Percentiles rank a stretch among this genome's conserved stretches.
Conservation (phyloP, 2,888 invertebrate genomes). For the Drosophila phalerata region DNA sequence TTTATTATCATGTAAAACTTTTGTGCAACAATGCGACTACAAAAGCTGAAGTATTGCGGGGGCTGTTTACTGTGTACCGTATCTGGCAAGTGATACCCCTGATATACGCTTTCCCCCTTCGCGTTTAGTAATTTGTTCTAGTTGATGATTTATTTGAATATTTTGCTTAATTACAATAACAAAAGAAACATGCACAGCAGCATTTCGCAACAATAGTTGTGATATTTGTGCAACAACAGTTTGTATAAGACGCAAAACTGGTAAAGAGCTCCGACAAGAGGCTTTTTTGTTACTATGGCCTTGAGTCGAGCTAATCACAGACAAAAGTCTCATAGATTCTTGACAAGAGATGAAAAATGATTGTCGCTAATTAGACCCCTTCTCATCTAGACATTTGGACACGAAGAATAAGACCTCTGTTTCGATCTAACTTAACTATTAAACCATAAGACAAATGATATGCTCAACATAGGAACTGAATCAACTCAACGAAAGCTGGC, state of each 20-base stretch:
- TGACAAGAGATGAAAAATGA: slow-evolving; percentile 56
- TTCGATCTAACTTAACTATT: slow-evolving; percentile 48
- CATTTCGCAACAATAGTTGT: slow-evolving; percentile 45
- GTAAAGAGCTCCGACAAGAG: slow-evolving; percentile 42
- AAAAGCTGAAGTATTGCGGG: slow-evolving; percentile 51
- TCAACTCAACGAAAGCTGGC: slow-evolving; percentile 26
- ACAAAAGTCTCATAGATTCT: slow-evolving; percentile 18
- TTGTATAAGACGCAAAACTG: slow-evolving; percentile 46
- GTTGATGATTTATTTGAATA: slow-evolving; percentile 78
- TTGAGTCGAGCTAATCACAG: slow-evolving; percentile 47
- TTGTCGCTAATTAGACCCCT: slow-evolving; percentile 66
- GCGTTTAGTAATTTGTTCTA: slow-evolving; percentile 61
- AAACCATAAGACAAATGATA: slow-evolving; percentile 68
- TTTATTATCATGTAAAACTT: slow-evolving; percentile 76
- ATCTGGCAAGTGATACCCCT: slow-evolving; percentile 45
- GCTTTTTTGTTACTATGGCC: slow-evolving; percentile 45
- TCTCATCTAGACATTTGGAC: slow-evolving; percentile 22
- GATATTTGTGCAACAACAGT: slow-evolving; percentile 25
- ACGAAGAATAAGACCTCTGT: slow-evolving; percentile 15
- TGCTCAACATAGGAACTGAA: slow-evolving; percentile 56
- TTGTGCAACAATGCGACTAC: slow-evolving; percentile 72
- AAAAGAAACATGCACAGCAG: slow-evolving; percentile 47
- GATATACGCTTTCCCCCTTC: no score
- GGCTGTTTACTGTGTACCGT: slow-evolving; percentile 65
- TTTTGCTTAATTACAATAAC: slow-evolving; percentile 65